Evolutionary conservation across 2,888 invertebrate genomes (phyloP), one percentile per base, ranked within the genome.

Genomic region (Aphidius colemani): DNA sequence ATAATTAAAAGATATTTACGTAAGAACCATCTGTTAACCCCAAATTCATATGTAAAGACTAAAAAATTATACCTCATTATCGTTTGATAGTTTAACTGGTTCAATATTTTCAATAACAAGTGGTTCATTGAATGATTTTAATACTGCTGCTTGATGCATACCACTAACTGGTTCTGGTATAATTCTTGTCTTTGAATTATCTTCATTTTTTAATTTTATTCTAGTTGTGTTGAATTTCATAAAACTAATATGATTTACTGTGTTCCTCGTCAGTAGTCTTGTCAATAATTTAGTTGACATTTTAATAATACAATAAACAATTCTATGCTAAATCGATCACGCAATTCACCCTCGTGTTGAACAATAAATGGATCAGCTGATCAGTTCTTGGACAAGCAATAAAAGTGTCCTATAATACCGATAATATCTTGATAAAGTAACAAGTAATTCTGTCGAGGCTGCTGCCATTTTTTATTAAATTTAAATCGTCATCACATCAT

Each of bases 21-120:
- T 46, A 55, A 7, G 7, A 49, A 43, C 8, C 1, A 56, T 7
- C 13, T 7, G 41, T 48, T 30, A 58, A 48, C 8, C 9, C 7
- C 5, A 11, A n/a, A 10, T 5, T 39, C 43, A 10, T 18, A 53
- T 6, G 9, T 45, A 40, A n/a, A n/a, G 3, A 11, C 40, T 18
- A 18, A 9, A 44, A 45, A 50, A 11, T 7, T 61, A 30, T 13
- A 85, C 84, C 78, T 86, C 83, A 56, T 83, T 82, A n/a, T 84
- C 75, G 61, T 83, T 78, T 9, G 87, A 72, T 69, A 82, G 80
- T 60, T 78, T 78, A 6, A 79, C 78, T 43, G 75, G 70, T 58
- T 84, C 79, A 8, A 82, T 46, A 66, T 85, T 83, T 74, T 85
- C 83, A 45, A 89, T 80, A 51, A 79, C 75, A n/a, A 89, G 73